Evolutionary conservation across 1,140 invertebrate genomes (phyloP).

Genomic region (Penaeus japonicus): DNA sequence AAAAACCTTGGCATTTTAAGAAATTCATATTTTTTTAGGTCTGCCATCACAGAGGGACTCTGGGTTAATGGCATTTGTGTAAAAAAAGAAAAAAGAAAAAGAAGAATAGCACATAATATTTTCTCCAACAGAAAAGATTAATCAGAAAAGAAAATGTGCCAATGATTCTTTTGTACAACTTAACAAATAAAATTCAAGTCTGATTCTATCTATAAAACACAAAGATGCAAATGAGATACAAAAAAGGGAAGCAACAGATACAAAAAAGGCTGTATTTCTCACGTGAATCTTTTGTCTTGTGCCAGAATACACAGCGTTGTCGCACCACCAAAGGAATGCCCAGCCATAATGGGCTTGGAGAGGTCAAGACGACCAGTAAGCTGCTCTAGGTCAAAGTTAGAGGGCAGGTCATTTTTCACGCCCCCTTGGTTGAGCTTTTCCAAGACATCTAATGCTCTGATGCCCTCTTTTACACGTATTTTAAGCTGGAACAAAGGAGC

Average conservation of each 20-base stretch:
- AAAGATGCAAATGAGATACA: background rate
- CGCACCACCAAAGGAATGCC: slow-evolving; percentile 76
- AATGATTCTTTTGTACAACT: background rate
- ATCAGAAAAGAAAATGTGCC: background rate
- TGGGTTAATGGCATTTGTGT: no score
- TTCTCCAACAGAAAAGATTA: background rate
- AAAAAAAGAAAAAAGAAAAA: no score
- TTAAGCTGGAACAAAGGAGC: slow-evolving; percentile 64
- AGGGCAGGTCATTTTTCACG: slow-evolving; percentile 69
- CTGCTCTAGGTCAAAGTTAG: slow-evolving; percentile 62
- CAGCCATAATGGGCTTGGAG: slow-evolving; percentile 68
- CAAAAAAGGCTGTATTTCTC: slow-evolving; percentile 58
- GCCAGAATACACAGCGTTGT: slow-evolving; percentile 70
- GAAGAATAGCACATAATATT: no score
- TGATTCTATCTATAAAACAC: background rate
- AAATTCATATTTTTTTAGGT: no score
- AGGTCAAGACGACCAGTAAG: slow-evolving; percentile 70
- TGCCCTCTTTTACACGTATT: slow-evolving; percentile 68
- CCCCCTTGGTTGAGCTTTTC: slow-evolving; percentile 68
- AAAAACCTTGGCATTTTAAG: no score
- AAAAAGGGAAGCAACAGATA: background rate
- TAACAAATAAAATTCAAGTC: background rate
- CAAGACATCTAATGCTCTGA: slow-evolving; percentile 68
- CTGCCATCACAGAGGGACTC: no score
- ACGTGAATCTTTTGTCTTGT: slow-evolving; percentile 69